These are phyloP conservation scores for Ahaetulla prasina DNA, from an alignment of 2,113 vertebrate genomes.

Conservation along the genomic window DNA sequence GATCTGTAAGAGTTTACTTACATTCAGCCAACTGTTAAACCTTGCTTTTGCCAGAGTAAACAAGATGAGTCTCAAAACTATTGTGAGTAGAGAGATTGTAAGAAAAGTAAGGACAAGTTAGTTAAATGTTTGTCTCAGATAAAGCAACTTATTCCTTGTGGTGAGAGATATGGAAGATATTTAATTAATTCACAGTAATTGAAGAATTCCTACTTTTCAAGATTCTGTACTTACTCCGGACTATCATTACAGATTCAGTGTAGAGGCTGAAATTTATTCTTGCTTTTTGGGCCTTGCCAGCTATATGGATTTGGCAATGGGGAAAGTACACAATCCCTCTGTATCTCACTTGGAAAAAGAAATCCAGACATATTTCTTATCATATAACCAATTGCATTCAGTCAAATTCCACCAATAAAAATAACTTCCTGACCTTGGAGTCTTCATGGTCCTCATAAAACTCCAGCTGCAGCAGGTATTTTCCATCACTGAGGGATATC, in stretches of 20 bases:
- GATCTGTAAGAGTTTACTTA: not conserved
- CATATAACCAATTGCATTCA: not conserved
- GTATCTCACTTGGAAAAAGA: not conserved
- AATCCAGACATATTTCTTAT: not conserved
- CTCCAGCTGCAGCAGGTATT: not conserved
- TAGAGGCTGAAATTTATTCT: not conserved
- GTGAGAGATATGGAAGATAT: not conserved
- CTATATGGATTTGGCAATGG: not conserved
- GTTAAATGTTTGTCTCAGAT: not conserved
- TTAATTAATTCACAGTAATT: not conserved
- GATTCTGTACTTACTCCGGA: not conserved
- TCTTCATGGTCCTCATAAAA: not conserved
- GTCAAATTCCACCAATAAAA: not conserved
- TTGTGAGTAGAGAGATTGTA: not conserved
- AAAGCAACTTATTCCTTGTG: not conserved
- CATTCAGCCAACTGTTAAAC: not conserved
- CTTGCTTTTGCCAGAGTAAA: not conserved
- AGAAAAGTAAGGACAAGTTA: not conserved
- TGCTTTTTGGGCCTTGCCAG: not conserved
- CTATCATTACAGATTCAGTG: not conserved
- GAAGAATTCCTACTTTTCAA: not conserved
- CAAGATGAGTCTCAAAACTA: not conserved
- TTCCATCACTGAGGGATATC: not conserved
- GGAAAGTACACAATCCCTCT: not conserved
- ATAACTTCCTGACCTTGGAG: not conserved